phyloP scores from a whole-genome alignment of 1,140 invertebrate genomes.

The Drosophila mojavensis region DNA sequence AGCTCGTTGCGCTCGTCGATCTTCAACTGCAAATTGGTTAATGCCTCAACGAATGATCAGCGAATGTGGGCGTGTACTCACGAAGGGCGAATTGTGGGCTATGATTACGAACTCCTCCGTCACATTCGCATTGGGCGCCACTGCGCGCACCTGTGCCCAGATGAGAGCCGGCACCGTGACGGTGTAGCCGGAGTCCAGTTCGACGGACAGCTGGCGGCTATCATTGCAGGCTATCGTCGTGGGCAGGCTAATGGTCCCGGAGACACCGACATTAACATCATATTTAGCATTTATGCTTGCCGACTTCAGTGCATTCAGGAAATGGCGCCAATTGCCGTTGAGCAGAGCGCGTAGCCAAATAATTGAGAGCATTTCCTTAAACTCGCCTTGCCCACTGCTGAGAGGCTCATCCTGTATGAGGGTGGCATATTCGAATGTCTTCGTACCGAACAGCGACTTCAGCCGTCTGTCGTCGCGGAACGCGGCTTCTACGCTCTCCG shows the following conservation, averaged over 20 bases:
- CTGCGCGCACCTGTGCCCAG: conserved; percentile 48
- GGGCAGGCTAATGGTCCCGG: conserved; percentile 29
- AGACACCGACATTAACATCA: conserved; percentile 50
- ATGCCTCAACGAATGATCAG: not conserved
- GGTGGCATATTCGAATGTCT: conserved; percentile 23
- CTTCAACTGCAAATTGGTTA: conserved; percentile 24
- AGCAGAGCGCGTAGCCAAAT: conserved; percentile 43
- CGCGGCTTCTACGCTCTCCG: conserved; percentile 2
- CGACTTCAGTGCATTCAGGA: conserved; percentile 32
- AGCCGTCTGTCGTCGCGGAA: conserved; percentile 11
- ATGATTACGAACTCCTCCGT: conserved; percentile 52
- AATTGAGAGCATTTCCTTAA: conserved; percentile 35
- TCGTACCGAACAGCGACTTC: not conserved
- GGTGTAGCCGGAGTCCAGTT: not conserved
- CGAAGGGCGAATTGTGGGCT: conserved; percentile 54
- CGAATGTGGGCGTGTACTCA: conserved; percentile 11
- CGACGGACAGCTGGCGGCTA: conserved; percentile 16
- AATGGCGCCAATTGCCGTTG: conserved; percentile 50
- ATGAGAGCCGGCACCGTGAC: conserved; percentile 44
- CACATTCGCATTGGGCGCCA: not conserved
- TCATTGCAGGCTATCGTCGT: conserved; percentile 27
- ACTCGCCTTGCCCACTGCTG: not conserved
- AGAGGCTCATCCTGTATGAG: conserved; percentile 32
- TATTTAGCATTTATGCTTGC: conserved; percentile 24
- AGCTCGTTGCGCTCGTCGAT: conserved; percentile 5